phyloP scores from a whole-genome alignment of 2,888 invertebrate species.

The Diarsia rubi region DNA sequence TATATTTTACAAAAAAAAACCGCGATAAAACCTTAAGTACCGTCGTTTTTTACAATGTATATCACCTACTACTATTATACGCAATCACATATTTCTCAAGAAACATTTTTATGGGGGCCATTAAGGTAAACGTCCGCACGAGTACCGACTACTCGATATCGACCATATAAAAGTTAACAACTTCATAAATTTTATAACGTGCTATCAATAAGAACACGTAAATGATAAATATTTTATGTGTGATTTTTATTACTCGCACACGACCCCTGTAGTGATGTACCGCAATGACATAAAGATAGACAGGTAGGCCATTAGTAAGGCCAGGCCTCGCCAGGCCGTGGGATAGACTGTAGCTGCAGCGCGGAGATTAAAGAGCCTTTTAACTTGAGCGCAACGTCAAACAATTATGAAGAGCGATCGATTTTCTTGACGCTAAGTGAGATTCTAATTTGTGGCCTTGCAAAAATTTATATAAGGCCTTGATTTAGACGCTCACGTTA shows the following conservation, averaged over 20 bases:
- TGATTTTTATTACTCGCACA: conserved; percentile 74
- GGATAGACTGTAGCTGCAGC: conserved; percentile 29
- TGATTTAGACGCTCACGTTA: neutral
- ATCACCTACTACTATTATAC: conserved; percentile 49
- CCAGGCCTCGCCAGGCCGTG: conserved; percentile 20
- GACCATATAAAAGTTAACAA: conserved; percentile 82
- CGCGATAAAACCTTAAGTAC: conserved; percentile 19
- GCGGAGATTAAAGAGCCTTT: conserved; percentile 49
- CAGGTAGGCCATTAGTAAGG: conserved; percentile 59
- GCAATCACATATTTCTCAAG: conserved; percentile 64
- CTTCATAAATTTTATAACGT: conserved; percentile 85
- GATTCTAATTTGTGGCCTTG: conserved; percentile 34
- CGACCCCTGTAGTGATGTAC: conserved; percentile 64
- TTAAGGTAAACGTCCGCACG: conserved; percentile 64
- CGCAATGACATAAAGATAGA: conserved; percentile 67
- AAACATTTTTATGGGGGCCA: conserved; percentile 64
- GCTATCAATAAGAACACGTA: conserved; percentile 82
- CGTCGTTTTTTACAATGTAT: conserved; percentile 42
- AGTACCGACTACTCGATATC: conserved; percentile 72
- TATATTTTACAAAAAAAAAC: conserved; percentile 1
- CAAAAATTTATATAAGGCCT: conserved; percentile 6
- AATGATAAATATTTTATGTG: conserved; percentile 82
- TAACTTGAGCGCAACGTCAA: conserved; percentile 50
- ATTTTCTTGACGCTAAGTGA: conserved; percentile 42
- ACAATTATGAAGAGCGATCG: conserved; percentile 51